Evolutionary conservation across 37 sponge, comb jelly and placozoan genomes (phyloP), one percentile per base, ranked within the genome.

Genomic region (Ianthella basta): DNA sequence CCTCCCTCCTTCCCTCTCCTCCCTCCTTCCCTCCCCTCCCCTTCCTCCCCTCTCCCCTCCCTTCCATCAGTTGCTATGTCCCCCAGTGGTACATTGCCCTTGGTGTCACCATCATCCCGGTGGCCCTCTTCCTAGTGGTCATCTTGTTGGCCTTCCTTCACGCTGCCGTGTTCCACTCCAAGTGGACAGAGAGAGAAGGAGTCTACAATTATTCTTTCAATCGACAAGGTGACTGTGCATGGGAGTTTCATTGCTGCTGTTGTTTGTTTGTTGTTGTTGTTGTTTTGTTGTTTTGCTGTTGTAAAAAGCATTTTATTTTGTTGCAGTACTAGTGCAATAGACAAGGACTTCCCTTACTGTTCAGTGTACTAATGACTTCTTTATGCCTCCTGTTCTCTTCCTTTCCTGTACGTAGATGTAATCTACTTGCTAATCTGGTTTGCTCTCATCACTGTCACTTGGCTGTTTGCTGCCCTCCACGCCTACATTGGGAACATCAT

Each of bases 131-230:
- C 18, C 59, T 93, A 32, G 34, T 93, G 82, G 66, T 80, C 0
- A 83, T 60, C 18, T 69, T 85, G 21, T 83, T 83, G 37, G 53
- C 88, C 56, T 64, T 90, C 70, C 79, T 88, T 23, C 94, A 93
- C 83, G 86, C 94, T 59, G 90, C 91, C 27, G 35, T 90, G 67
- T 88, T 78, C 80, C 90, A 87, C 91, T 82, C 88, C 19, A 88
- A 83, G 54, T 93, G 94, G 94, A 88, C 85, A 74, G 91, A 93
- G 56, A 54, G 68, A 56, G 84, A 90, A 38, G 88, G 81, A 81
- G 41, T 93, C 73, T 93, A 93, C 72, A 74, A 89, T 36, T 89
- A 90, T 83, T 87, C 91, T 38, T 90, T 87, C 77, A 93, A 93
- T 57, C 69, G 70, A 67, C 87, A 78, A 81, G 91, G 91, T 90